These are phyloP conservation scores for Schizothorax lantsangensis DNA, from an alignment of 2,797 vertebrate genomes.

Conservation along the genomic window DNA sequence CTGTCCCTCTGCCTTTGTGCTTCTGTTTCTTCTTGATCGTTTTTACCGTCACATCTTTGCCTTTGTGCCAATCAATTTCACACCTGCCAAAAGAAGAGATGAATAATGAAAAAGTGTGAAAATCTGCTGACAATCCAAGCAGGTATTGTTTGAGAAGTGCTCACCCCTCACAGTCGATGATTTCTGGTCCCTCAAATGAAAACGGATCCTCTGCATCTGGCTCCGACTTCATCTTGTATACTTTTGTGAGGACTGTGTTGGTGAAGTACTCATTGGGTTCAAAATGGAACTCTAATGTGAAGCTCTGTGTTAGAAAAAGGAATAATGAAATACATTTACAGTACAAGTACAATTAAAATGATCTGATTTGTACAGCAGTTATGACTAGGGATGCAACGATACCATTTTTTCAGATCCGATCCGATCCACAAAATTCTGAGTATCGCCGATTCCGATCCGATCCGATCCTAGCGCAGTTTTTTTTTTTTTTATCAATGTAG, in stretches of 20 bases:
- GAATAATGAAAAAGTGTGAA: background rate
- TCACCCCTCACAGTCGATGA: slow-evolving; percentile 97
- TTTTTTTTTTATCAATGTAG: too few species aligned
- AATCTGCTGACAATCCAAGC: background rate
- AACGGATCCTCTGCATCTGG: slow-evolving; percentile 93
- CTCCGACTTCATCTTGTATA: slow-evolving; percentile 98
- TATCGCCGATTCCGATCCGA: too few species aligned
- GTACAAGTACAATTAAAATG: background rate
- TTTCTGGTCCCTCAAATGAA: slow-evolving; percentile 97
- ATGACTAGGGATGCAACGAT: too few species aligned
- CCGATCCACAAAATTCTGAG: too few species aligned
- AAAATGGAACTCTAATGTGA: slow-evolving; percentile 97
- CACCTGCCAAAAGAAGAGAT: slow-evolving; percentile 76
- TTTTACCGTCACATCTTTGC: slow-evolving; percentile 95
- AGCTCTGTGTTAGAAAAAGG: slow-evolving; percentile 80
- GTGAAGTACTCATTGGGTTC: slow-evolving; percentile 95
- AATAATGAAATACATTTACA: background rate
- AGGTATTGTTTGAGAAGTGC: slow-evolving; percentile 57
- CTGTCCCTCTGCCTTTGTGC: slow-evolving; percentile 95
- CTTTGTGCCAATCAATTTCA: slow-evolving; percentile 96
- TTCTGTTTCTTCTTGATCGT: slow-evolving; percentile 99
- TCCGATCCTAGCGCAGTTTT: too few species aligned
- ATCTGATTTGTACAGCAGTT: background rate
- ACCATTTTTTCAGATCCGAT: too few species aligned
- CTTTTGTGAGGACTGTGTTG: slow-evolving; percentile 94